Conservation (phyloP, 2,888 invertebrate genomes). For the Harmothoe impar region DNA sequence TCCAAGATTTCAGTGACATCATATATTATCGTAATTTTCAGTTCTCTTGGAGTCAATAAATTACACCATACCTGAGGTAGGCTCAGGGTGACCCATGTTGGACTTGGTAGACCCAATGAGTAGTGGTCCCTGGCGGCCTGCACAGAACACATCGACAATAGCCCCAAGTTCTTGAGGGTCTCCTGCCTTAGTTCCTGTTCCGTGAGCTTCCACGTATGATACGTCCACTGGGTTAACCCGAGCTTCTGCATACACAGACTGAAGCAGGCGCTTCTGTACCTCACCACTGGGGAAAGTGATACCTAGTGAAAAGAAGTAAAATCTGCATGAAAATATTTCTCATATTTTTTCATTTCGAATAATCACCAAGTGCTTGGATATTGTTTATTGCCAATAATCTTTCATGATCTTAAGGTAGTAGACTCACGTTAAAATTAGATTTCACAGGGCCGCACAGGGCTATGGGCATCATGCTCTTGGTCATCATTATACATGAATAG, state of each 20-base stretch:
- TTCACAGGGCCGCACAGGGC: too few relatives aligned
- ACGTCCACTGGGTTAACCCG: conserved; percentile 92
- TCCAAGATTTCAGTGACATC: too few relatives aligned
- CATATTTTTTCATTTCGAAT: neutral
- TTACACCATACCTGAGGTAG: conserved; percentile 85
- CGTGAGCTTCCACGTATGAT: conserved; percentile 97
- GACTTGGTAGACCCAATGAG: conserved; percentile 98
- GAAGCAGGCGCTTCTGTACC: conserved; percentile 87
- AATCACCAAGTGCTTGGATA: too few relatives aligned
- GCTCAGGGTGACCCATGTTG: conserved; percentile 99
- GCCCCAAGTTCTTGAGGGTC: conserved; percentile 99
- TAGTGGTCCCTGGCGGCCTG: conserved; percentile 86
- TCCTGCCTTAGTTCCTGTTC: conserved; percentile 96
- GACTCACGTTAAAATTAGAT: too few relatives aligned
- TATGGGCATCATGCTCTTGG: too few relatives aligned
- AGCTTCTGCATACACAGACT: conserved; percentile 93
- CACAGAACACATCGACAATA: conserved; percentile 88
- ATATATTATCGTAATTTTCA: too few relatives aligned
- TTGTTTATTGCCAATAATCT: too few relatives aligned
- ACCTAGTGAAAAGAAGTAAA: conserved; percentile 74
- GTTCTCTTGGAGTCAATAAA: too few relatives aligned
- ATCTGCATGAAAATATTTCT: neutral
- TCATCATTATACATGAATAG: too few relatives aligned
- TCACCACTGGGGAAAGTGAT: conserved; percentile 86
- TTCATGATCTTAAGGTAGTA: too few relatives aligned